These are phyloP conservation scores for Chrysocyon brachyurus DNA, from an alignment of 2,797 vertebrate species.

Conservation along the genomic window DNA sequence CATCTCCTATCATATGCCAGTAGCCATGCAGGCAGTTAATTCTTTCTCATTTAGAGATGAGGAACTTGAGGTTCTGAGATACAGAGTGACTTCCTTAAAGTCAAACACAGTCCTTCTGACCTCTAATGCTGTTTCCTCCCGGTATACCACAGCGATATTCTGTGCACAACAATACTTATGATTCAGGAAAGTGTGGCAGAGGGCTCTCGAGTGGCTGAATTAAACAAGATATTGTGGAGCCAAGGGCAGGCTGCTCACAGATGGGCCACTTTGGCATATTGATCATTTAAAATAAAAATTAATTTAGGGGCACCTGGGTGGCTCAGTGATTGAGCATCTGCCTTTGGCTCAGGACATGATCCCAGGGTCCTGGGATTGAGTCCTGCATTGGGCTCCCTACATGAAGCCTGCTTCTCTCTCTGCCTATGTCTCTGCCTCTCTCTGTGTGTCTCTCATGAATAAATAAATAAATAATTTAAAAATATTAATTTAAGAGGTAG, in stretches of 20 bases:
- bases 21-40: neutral
- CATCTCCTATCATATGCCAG: neutral
- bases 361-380: too few relatives aligned
- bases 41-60: neutral
- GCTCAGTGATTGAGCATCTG: too few relatives aligned
- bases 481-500: neutral
- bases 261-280: neutral
- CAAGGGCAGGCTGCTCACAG: neutral
- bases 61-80: neutral
- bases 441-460: too few relatives aligned
- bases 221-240: neutral
- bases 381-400: too few relatives aligned
- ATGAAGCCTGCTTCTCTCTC: too few relatives aligned
- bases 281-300: neutral
- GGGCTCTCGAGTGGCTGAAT: neutral
- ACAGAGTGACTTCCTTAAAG: neutral
- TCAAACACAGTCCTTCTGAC: neutral
- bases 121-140: neutral
- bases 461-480: neutral
- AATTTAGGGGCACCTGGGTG: neutral
- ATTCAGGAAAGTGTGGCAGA: neutral
- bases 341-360: too few relatives aligned
- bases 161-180: neutral
- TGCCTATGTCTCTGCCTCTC: too few relatives aligned
- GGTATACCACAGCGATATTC: neutral